phyloP scores from a whole-genome alignment of 2,888 invertebrate genomes.

The Platerodrilus igneus region DNA sequence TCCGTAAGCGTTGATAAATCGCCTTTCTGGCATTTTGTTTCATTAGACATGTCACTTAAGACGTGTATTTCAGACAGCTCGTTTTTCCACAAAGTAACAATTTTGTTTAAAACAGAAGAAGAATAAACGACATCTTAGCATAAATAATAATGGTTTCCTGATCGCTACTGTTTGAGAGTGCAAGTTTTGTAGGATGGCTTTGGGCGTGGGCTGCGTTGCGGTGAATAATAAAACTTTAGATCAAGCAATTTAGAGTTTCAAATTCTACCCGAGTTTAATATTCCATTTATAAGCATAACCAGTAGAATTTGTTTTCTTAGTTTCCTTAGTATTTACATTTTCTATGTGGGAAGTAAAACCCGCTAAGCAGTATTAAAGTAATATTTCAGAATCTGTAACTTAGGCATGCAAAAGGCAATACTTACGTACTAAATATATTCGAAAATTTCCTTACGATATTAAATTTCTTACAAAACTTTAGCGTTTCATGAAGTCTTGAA shows the following conservation, averaged over 20 bases:
- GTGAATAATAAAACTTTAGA: too few relatives aligned
- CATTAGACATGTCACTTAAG: conserved; percentile 1
- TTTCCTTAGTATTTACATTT: conserved; percentile 19
- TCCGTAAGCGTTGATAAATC: conserved; percentile 5
- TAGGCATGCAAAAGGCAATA: conserved; percentile 4
- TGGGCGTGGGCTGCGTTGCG: too few relatives aligned
- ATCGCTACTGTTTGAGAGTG: too few relatives aligned
- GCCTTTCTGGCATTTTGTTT: conserved; percentile 5
- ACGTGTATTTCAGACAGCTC: not conserved
- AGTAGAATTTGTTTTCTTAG: conserved; percentile 8
- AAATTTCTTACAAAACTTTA: too few relatives aligned
- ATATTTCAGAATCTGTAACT: conserved; percentile 19
- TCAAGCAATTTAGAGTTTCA: too few relatives aligned
- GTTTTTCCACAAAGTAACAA: conserved; percentile 3
- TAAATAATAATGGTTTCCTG: too few relatives aligned
- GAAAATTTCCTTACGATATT: too few relatives aligned
- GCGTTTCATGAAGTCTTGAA: too few relatives aligned
- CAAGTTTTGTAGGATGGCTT: too few relatives aligned
- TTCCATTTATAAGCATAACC: conserved; percentile 14
- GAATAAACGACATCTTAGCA: too few relatives aligned
- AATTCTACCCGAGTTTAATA: conserved; percentile 11
- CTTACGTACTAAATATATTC: too few relatives aligned
- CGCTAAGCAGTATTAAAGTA: conserved; percentile 18
- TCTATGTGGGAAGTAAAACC: conserved; percentile 8
- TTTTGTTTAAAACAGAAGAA: too few relatives aligned